These are phyloP conservation scores for Paratrypauchen microcephalus DNA, from an alignment of 2,797 vertebrate genomes.

Conservation along the genomic window DNA sequence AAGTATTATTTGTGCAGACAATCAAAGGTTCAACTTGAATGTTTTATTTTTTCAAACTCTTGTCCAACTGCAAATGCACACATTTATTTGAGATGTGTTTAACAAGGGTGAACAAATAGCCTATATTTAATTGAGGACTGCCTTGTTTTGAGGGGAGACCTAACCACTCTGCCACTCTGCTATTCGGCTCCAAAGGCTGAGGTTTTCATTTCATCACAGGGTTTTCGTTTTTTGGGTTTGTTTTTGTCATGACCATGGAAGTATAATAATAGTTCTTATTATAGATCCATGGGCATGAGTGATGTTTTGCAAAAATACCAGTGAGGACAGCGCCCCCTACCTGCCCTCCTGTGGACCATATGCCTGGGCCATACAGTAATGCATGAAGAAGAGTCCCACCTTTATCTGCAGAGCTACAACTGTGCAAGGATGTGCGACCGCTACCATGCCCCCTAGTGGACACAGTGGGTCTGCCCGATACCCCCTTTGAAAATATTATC, in stretches of 20 bases:
- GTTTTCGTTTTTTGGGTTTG: no score
- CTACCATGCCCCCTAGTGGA: constrained; percentile 31
- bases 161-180: no score
- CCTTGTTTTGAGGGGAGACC: no score
- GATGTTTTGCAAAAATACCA: neutral
- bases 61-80: neutral
- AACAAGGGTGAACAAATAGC: neutral
- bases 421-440: constrained; percentile 34
- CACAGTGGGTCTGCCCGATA: constrained; percentile 34
- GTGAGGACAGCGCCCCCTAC: constrained; percentile 27
- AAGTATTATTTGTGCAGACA: neutral
- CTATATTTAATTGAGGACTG: no score
- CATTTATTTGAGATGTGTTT: neutral
- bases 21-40: neutral
- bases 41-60: neutral
- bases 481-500: constrained; percentile 31
- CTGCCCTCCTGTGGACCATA: constrained; percentile 39
- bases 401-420: constrained; percentile 35
- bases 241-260: no score
- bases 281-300: neutral
- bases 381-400: constrained; percentile 67
- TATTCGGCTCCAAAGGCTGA: no score
- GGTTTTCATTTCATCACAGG: no score
- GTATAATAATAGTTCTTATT: no score
- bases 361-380: constrained; percentile 55